These are phyloP conservation scores for Tipula vernalis DNA, from an alignment of 2,888 invertebrate species.

Conservation along the genomic window DNA sequence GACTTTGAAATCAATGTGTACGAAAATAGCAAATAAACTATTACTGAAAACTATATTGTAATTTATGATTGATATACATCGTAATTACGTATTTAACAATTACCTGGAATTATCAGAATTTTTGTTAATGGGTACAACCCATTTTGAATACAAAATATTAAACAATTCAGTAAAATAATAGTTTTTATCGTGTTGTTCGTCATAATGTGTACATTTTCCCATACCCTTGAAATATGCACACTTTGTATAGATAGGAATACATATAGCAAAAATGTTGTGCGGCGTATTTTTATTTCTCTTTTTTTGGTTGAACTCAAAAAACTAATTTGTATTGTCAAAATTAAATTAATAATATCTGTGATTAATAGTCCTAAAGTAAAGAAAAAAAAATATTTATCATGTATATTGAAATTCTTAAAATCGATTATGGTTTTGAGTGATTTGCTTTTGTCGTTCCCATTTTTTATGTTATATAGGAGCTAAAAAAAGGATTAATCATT, in stretches of 20 bases:
- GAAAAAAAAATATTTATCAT: neutral
- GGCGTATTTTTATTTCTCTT: neutral
- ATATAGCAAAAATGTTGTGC: neutral
- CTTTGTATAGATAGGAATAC: neutral
- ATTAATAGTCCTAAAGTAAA: neutral
- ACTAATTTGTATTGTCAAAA: neutral
- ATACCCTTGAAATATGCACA: neutral
- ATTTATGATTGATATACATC: neutral
- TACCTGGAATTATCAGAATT: neutral
- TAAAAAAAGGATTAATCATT: neutral
- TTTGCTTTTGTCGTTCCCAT: neutral
- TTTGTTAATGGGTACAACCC: neutral
- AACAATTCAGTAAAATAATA: neutral
- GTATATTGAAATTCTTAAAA: neutral
- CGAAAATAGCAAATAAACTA: no score
- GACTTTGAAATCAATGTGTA: no score
- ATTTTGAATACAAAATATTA: neutral
- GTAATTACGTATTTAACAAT: no score
- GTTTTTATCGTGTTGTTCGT: neutral
- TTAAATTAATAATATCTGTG: neutral
- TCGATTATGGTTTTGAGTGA: neutral
- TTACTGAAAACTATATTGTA: neutral
- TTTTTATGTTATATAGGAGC: neutral
- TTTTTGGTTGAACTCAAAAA: neutral
- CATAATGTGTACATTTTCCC: neutral